phyloP scores from a whole-genome alignment of 2,113 vertebrate genomes.

The Heliornis fulica region DNA sequence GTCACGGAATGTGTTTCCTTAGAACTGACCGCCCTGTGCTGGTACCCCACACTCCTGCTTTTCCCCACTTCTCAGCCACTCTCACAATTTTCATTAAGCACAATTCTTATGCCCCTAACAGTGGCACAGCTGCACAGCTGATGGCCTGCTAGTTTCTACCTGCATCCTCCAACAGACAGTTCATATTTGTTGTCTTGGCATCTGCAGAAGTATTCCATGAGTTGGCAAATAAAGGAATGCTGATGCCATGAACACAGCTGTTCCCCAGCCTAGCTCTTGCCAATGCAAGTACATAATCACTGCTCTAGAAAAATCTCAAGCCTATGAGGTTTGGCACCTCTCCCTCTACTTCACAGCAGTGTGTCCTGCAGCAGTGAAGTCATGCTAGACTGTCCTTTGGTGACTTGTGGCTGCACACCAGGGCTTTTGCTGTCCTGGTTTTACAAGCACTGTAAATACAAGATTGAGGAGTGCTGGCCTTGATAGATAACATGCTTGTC shows the following conservation, averaged over 20 bases:
- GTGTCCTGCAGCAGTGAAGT: constrained; percentile 1
- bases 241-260: neutral
- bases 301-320: constrained; percentile 33
- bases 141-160: neutral
- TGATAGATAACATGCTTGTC: neutral
- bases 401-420: neutral
- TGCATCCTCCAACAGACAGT: neutral
- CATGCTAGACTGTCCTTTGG: neutral
- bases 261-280: neutral
- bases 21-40: neutral
- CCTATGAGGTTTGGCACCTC: neutral
- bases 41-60: neutral
- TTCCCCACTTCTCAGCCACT: neutral
- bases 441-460: neutral
- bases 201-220: neutral
- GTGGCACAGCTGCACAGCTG: neutral
- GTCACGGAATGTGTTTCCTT: neutral
- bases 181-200: constrained; percentile 4
- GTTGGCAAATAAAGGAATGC: neutral
- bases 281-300: constrained; percentile 12
- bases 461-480: neutral
- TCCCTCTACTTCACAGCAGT: neutral
- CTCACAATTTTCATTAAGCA: neutral
- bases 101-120: neutral
- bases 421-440: neutral